Evolutionary conservation across 2,113 vertebrate genomes (phyloP).

Genomic region (Triplophysa tibetana): DNA sequence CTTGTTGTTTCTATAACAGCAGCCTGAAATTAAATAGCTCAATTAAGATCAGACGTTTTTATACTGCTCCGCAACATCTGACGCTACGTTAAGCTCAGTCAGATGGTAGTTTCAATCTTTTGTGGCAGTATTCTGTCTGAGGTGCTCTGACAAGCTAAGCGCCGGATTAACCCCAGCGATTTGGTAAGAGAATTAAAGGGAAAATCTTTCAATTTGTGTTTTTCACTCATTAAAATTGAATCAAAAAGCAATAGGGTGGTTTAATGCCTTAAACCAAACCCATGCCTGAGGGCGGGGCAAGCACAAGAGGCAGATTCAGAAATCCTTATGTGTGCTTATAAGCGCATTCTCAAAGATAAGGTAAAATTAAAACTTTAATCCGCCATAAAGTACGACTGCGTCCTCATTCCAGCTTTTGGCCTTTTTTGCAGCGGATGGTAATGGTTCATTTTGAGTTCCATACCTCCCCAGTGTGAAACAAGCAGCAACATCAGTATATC

Average conservation of each 20-base stretch:
- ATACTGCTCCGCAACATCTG: neutral
- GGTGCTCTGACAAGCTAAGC: slow-evolving; percentile 63
- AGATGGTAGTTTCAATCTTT: slow-evolving; percentile 33
- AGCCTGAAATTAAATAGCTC: neutral
- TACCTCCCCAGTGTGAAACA: neutral
- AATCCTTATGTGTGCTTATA: neutral
- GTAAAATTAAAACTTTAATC: neutral
- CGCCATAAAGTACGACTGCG: neutral
- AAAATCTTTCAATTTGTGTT: slow-evolving; percentile 58
- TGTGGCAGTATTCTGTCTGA: slow-evolving; percentile 55
- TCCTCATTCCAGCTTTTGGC: neutral
- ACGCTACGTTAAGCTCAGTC: neutral
- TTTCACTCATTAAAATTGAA: neutral
- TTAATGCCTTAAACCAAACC: neutral
- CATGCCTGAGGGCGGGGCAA: neutral
- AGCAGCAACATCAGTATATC: neutral
- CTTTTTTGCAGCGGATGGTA: neutral
- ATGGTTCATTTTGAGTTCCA: neutral
- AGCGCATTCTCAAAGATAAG: neutral
- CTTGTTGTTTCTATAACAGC: neutral
- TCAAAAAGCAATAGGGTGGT: neutral
- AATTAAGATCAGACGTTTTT: neutral
- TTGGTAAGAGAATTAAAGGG: slow-evolving; percentile 64
- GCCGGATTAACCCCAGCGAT: slow-evolving; percentile 44
- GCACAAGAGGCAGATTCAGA: slow-evolving; percentile 1